Evolutionary conservation across 2,797 vertebrate genomes (phyloP), one percentile per base, ranked within the genome.

Genomic region (Platyrinchus mystaceus): DNA sequence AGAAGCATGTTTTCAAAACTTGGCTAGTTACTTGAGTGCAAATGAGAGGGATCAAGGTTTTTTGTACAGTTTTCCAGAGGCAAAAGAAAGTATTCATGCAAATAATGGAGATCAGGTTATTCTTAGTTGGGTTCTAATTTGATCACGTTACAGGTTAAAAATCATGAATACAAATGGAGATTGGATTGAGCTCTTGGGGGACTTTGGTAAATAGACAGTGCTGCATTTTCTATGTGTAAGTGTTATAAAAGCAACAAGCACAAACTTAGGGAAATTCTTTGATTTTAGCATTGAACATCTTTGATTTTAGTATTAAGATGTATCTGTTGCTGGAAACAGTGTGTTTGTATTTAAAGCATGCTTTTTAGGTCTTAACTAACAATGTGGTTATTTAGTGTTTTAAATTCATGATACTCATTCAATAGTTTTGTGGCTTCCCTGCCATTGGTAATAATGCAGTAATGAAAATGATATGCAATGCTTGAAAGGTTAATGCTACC

Each of bases 1-100:
- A 59, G 70, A 81, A 76, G 46, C 28, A 50, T 53, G 58, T 85
- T 89, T 87, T 59, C 47, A 39, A 76, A 95, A 78, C 63, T 44
- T 92, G 58, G 19, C 37, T 63, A 52, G 69, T 91, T 94, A 85
- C 73, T 55, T 93, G 66, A 90, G 75, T 68, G 74, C 82, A 78
- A 69, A 75, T 89, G 21, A 77, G 64, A 36, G 53, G 46, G 50
- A 68, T 64, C 58, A 71, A 87, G 69, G 66, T 63, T 39, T 91
- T 91, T 41, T n/a, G 36, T 75, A 46, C 26, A 52, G 16, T 91
- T 89, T 95, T 84, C n/a, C 36, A n/a, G 27, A 1, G 9, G 47
- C 43, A 53, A 46, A 88, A 90, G 50, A 6, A 59, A 41, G 8
- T 79, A 34, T 23, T 62, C 34, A 7, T 86, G 69, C 47, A 69